Evolutionary conservation across 2,113 vertebrate genomes (phyloP), one percentile per base, ranked within the genome.

Genomic region (Butorides virescens): DNA sequence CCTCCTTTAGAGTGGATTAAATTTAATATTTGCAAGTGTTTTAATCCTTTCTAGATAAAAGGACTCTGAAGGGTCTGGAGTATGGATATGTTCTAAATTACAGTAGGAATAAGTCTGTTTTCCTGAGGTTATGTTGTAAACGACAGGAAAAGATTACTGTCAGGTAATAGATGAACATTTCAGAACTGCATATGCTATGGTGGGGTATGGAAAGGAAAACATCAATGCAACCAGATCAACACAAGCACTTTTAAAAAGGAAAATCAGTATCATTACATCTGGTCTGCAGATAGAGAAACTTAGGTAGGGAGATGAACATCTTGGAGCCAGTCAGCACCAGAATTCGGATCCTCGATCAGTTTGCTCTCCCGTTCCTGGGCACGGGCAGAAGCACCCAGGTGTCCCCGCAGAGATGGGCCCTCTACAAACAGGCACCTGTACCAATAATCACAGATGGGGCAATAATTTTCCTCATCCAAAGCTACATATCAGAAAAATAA

Each of bases 11-110:
- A 90, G 86, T 82, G 81, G 91, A 95, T 91, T 93, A 95, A 84
- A 81, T 65, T 70, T 79, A 82, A 86, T 92, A 91, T 91, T 94
- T 74, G 77, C 62, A 18, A 96, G 89, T 92, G 84, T 87, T 96
- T 95, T 87, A 96, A 90, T 97, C 94, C 81, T 63, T 88, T 70
- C 11, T 68, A 46, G 81, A 94, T 91, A 9, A 95, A 97, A 73
- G 87, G 91, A 86, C 74, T 50, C 80, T 37, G 73, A 66, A 46
- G n/a, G 32, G 91, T 87, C 86, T 90, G 75, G 74, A 82, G n/a
- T 5, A 7, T 5, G 46, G 91, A 15, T 65, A n/a, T 46, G 87
- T 36, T 88, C 56, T 34, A 55, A 90, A 52, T 72, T 13, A 39
- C 3, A 16, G 66, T 22, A 73, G 81, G 34, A 91, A 94, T 71